phyloP scores from a whole-genome alignment of 2,113 vertebrate species.

The Sciurus niger region DNA sequence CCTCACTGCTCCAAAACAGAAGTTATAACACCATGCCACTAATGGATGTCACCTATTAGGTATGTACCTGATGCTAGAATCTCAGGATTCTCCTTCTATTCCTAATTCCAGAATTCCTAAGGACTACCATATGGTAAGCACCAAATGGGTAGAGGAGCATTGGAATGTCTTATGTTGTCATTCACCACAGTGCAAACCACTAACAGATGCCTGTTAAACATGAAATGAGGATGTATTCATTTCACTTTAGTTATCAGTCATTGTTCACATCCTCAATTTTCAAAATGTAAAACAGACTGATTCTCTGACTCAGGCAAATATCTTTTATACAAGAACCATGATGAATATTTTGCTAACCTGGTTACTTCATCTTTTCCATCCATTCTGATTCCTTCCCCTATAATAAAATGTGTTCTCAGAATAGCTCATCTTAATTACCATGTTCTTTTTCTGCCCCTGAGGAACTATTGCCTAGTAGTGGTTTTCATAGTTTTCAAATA shows the following conservation, averaged over 20 bases:
- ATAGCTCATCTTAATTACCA: background rate
- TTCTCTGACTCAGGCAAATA: background rate
- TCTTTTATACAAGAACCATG: background rate
- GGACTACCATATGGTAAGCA: background rate
- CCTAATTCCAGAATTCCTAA: background rate
- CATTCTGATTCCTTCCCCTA: background rate
- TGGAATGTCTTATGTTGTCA: accelerated
- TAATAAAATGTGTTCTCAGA: background rate
- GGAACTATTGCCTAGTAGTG: background rate
- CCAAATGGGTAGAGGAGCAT: background rate
- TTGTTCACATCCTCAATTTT: background rate
- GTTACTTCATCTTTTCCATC: background rate
- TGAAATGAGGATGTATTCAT: background rate
- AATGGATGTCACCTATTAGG: background rate
- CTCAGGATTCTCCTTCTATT: background rate
- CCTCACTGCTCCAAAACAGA: background rate
- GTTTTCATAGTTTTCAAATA: background rate
- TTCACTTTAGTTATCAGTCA: background rate
- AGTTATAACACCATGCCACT: background rate
- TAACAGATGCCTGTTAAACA: background rate
- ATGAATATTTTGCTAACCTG: background rate
- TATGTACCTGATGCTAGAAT: background rate
- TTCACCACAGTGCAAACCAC: background rate
- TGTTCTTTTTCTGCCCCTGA: background rate
- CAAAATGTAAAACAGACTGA: background rate